These are phyloP conservation scores for Choloepus hoffmanni DNA, from an alignment of 2,113 vertebrate genomes.

Conservation along the genomic window DNA sequence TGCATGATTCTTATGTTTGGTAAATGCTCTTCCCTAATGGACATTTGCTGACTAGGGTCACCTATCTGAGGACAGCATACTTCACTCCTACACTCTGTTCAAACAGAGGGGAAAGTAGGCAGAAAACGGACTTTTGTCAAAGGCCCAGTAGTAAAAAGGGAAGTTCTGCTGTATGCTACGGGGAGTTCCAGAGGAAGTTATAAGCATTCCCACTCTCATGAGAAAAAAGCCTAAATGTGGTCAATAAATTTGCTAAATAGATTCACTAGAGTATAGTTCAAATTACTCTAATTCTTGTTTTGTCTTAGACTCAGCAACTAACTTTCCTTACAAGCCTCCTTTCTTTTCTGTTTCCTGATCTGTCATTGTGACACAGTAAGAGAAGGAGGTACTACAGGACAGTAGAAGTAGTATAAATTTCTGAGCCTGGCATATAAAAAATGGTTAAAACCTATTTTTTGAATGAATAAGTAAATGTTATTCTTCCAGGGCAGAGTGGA, in stretches of 20 bases:
- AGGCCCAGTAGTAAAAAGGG: slow-evolving; percentile 24
- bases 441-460: background rate
- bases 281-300: background rate
- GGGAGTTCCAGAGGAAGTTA: slow-evolving; percentile 81
- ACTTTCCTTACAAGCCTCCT: background rate
- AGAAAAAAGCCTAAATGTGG: slow-evolving; percentile 40
- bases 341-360: slow-evolving; percentile 28
- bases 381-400: background rate
- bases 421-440: background rate
- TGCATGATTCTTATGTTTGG: background rate
- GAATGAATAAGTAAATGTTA: background rate
- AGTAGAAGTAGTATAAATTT: background rate
- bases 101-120: background rate
- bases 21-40: slow-evolving; percentile 15
- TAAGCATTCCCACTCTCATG: background rate
- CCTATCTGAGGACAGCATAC: background rate
- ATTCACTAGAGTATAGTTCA: background rate
- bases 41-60: background rate
- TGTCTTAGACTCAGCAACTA: background rate
- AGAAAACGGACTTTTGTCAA: slow-evolving; percentile 47
- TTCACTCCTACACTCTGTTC: background rate
- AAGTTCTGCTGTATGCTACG: slow-evolving; percentile 66
- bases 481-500: background rate
- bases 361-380: background rate
- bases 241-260: slow-evolving; percentile 67